phyloP scores from a whole-genome alignment of 2,113 vertebrate genomes.

The Anoplopoma fimbria region DNA sequence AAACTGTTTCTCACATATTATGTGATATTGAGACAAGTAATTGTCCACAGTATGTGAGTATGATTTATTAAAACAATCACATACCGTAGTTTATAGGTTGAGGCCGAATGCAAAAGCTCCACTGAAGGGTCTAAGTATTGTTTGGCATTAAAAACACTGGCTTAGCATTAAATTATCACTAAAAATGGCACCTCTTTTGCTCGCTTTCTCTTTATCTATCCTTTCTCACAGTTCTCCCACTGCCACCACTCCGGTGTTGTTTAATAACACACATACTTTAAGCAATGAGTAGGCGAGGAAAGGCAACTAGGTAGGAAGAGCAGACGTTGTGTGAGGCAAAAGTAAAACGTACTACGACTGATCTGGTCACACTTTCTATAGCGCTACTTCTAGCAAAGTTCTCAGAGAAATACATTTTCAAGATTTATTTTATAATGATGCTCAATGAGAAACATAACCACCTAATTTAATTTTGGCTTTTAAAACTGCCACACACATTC shows the following conservation, averaged over 20 bases:
- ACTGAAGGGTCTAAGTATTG: slow-evolving; percentile 6
- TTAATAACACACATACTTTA: slow-evolving; percentile 21
- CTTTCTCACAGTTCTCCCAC: neutral
- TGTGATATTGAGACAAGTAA: neutral
- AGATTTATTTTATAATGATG: neutral
- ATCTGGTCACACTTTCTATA: neutral
- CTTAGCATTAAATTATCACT: slow-evolving; percentile 12
- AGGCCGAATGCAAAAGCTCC: neutral
- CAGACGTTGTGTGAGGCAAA: neutral
- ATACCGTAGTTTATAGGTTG: slow-evolving; percentile 1
- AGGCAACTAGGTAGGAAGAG: neutral
- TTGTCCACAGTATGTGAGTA: neutral
- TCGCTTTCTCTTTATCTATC: neutral
- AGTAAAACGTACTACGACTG: neutral
- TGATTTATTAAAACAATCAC: slow-evolving; percentile 2
- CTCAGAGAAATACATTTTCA: slow-evolving; percentile 2
- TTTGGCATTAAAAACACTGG: neutral
- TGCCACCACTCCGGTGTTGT: neutral
- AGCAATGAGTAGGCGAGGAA: neutral
- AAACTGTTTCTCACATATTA: neutral
- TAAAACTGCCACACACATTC: neutral
- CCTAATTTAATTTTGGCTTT: neutral
- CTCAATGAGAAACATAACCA: neutral
- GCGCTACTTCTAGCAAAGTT: neutral
- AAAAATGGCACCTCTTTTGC: slow-evolving; percentile 8